Percentiles rank a stretch among this genome's conserved stretches.
Conservation (phyloP, 2,888 invertebrate genomes). For the Mesorhabditis spiculigera region DNA sequence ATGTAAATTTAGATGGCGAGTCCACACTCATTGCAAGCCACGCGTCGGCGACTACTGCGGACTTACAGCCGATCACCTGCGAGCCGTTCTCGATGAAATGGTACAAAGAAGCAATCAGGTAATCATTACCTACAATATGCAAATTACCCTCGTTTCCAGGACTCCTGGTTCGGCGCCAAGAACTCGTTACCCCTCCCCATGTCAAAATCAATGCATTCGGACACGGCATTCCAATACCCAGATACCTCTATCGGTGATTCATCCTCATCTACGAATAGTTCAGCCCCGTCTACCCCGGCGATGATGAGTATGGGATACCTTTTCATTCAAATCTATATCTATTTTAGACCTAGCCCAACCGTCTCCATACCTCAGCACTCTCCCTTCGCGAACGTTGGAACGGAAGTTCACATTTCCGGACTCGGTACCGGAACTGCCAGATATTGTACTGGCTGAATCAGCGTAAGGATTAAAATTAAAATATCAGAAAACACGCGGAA, state of each 20-base stretch:
- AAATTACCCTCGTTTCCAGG: slow-evolving; percentile 18
- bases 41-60: slow-evolving; percentile 56
- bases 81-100: slow-evolving; percentile 41
- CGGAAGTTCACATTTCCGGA: slow-evolving; percentile 40
- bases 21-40: slow-evolving; percentile 53
- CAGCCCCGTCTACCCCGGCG: slow-evolving; percentile 53
- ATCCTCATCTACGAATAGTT: slow-evolving; percentile 53
- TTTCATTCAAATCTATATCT: neutral
- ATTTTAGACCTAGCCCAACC: neutral
- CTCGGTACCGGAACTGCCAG: slow-evolving; percentile 28
- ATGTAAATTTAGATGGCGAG: slow-evolving; percentile 37
- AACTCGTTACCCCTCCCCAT: slow-evolving; percentile 24
- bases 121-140: slow-evolving; percentile 8
- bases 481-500: no score
- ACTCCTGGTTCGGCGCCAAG: slow-evolving; percentile 41
- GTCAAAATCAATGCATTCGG: slow-evolving; percentile 29
- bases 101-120: slow-evolving; percentile 41
- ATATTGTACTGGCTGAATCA: slow-evolving; percentile 21
- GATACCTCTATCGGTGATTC: slow-evolving; percentile 41
- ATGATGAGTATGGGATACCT: slow-evolving; percentile 15
- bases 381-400: slow-evolving; percentile 24
- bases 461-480: neutral
- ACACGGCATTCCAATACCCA: slow-evolving; percentile 41
- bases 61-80: slow-evolving; percentile 52
- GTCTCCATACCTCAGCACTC: slow-evolving; percentile 22